Evolutionary conservation across 2,888 invertebrate species (phyloP), one percentile per base, ranked within the genome.

Genomic region (Thymelicus lineola): DNA sequence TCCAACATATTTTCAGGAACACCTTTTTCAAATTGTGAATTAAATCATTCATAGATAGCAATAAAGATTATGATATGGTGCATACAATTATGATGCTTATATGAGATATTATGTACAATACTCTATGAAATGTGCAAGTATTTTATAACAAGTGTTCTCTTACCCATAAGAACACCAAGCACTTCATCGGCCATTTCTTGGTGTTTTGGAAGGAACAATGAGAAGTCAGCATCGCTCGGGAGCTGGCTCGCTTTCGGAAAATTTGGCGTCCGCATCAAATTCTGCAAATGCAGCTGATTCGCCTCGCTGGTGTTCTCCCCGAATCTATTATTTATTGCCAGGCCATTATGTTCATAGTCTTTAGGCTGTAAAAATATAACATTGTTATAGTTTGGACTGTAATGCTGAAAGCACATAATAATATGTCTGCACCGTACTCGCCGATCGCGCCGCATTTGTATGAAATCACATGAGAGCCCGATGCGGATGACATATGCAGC

Each of bases 181-280:
- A 98, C 94, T 74, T 95, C 93, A 0, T 95, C 94, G 6, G 97
- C 97, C 83, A 97, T 95, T 64, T 92, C 91, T 57, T 96, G 95
- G 83, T 98, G 98, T 17, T 84, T 89, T 0, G 96, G 96, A 71
- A 96, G 94, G 81, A 97, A 97, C 15, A 97, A 89, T 0, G 97
- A 97, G 86, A 98, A 97, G 76, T 95, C 94, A 0, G 94, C 94
- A 69, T 95, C 95, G 3, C 94, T 88, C 0, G 94, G 94, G 66
- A 97, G 87, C 73, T 94, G 90, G 75, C 94, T 83, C 0, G 96
- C 95, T 20, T 94, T 78, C 1, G 86, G 89, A 71, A 97, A 88
- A 73, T 95, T 89, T 0, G 96, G 96, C 60, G 95, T 77, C 2
- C 86, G 80, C 42, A 90, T 89, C 75, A 95, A 85, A 61, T 91